Base-by-base conservation (phyloP, 2,888 invertebrate genomes). In the Arge pagana region DNA sequence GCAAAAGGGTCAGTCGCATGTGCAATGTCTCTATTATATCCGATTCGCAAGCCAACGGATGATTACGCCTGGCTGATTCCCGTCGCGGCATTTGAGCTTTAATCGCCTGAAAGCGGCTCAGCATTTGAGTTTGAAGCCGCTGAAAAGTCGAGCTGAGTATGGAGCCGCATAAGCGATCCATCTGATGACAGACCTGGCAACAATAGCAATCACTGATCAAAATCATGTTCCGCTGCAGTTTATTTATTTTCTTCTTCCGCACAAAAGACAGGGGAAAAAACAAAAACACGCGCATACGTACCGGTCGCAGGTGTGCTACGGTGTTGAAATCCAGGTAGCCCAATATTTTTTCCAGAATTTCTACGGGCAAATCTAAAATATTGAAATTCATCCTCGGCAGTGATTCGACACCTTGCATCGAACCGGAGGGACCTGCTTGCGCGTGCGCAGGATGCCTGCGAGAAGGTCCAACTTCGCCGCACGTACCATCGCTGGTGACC, bases 1-100 rank as follows among this genome's bases (percentile, higher is more conserved):
- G 93, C 56, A 96, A 80, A 52, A 96, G 79, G 48, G 93, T 93
- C 43, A 96, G 82, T 60, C 95, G 84, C 88, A 95, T 96, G 70
- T 95, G 93, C 61, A 95, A 81, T 0, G 95, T 95, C 78, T 95
- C 94, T 69, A 95, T 88, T 39, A 95, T 94, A 77, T 95, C 95
- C 30, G 90, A 91, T 79, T 95, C 94, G 70, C 93, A 90, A 18
- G 94, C 93, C 63, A 95, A 79, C 0, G 90, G 90, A 77, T 96
- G 96, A 74, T 89, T 93, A 24, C 95, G 84, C 35, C 96, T 83
- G 4, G 94, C 94, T 1, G 94, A 94, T 75, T 96, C 95, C 55
- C 93, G 80, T 39, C 95, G 82, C 3, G 96, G 96, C 90, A 96
- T 91, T 79, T 91, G 90, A 23, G 89, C 85, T 78, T 95, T 95